Conservation (phyloP, 2,888 invertebrate genomes). For the Drosophila stalkeri region DNA sequence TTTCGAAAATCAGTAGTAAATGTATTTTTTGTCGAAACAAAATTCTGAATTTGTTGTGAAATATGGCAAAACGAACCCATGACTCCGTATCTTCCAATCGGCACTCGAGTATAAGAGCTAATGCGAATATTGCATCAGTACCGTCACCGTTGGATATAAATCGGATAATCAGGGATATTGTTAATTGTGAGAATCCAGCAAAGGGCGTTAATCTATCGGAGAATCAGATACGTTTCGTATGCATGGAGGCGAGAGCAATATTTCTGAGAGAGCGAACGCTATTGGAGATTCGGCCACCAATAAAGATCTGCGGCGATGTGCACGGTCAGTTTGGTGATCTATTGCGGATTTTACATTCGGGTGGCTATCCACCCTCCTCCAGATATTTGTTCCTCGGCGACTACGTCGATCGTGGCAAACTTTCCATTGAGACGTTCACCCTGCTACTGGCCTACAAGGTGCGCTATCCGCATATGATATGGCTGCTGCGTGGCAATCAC, state of each 20-base stretch:
- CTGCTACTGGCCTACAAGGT: conserved; percentile 98
- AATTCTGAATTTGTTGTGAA: conserved; percentile 26
- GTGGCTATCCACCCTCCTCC: conserved; percentile 99
- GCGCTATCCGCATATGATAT: conserved; percentile 99
- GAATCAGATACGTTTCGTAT: conserved; percentile 97
- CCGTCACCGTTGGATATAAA: conserved; percentile 27
- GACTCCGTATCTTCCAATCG: not conserved
- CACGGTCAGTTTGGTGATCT: conserved; percentile 99
- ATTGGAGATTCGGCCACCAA: conserved; percentile 97
- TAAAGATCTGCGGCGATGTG: conserved; percentile 99
- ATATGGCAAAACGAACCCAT: conserved; percentile 19
- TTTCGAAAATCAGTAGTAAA: conserved; percentile 9
- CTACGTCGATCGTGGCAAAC: conserved; percentile 99
- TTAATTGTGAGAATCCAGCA: conserved; percentile 27
- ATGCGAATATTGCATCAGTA: not conserved
- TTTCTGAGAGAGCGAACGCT: conserved; percentile 98
- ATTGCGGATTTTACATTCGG: conserved; percentile 97
- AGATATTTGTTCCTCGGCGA: conserved; percentile 99
- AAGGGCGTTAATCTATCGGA: conserved; percentile 95
- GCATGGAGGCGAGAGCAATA: conserved; percentile 98
- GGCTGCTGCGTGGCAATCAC: conserved; percentile 97
- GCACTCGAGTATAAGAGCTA: not conserved
- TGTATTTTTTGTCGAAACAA: conserved; percentile 39
- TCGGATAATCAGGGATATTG: conserved; percentile 28
- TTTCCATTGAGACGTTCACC: conserved; percentile 98